Evolutionary conservation across 2,113 vertebrate species (phyloP), one percentile per base, ranked within the genome.

Genomic region (Planiliza haematocheilus): DNA sequence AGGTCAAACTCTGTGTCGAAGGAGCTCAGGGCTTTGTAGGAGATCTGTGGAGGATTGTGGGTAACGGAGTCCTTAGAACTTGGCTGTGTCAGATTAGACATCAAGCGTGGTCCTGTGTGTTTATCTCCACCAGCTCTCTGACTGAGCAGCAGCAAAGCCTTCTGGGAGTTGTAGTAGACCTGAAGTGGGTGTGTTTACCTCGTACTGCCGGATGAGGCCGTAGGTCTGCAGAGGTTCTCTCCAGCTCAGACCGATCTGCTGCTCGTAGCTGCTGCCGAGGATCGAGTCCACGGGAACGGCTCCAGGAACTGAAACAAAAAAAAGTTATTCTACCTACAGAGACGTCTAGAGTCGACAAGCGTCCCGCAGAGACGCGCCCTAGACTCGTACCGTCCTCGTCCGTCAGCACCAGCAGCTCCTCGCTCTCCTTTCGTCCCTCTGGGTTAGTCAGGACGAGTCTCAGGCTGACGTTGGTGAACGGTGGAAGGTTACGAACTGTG

Each of bases 1-100:
- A 99, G 92, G 85, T 97, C 96, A 62, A 98, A 96, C 91, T 96
- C 97, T 4, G 97, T 96, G 92, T 99, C 98, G 88, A 99, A 99
- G 64, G 97, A 99, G 88, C 97, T 97, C 86, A 98, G 94, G 58
- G 97, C 98, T 91, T 97, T 99, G 94, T 97, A 99, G 89, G 94
- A 96, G 88, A 99, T 96, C 98, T 99, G 94, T 1, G 41, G 18
- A 75, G 6, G 8, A 21, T n/a, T n/a, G n/a, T n/a, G n/a, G n/a
- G n/a, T n/a, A n/a, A n/a, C n/a, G n/a, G n/a, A n/a, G n/a, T n/a
- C n/a, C n/a, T n/a, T n/a, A n/a, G n/a, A n/a, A n/a, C n/a, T n/a
- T n/a, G n/a, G n/a, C n/a, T n/a, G n/a, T n/a, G n/a, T n/a, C n/a
- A n/a, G n/a, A n/a, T n/a, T n/a, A n/a, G n/a, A n/a, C n/a, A n/a